These are phyloP conservation scores for Monopterus albus DNA, from an alignment of 2,113 vertebrate genomes.

Conservation along the genomic window DNA sequence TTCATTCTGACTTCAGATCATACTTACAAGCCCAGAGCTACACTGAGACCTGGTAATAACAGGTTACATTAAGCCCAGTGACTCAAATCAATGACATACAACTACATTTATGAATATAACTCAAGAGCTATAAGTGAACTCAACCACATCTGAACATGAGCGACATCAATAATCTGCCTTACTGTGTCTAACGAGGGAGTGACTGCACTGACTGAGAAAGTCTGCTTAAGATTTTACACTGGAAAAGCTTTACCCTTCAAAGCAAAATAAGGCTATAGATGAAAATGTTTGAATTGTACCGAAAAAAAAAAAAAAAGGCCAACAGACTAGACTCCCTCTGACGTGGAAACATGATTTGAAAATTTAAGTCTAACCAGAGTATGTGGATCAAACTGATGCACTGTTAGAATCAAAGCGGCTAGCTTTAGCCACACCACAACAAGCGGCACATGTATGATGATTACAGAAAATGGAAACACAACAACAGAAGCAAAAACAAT, in stretches of 20 bases:
- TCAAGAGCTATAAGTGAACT: no score
- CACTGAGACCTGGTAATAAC: neutral
- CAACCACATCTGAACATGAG: no score
- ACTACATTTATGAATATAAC: neutral
- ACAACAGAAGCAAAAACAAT: neutral
- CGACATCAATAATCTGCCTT: no score
- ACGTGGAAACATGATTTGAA: no score
- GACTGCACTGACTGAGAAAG: neutral
- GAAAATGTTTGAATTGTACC: neutral
- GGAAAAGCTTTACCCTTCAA: neutral
- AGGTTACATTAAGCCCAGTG: no score
- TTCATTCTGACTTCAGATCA: neutral
- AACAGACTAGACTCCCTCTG: no score
- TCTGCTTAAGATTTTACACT: neutral
- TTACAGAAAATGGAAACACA: neutral
- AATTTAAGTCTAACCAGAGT: neutral
- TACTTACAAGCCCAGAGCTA: neutral
- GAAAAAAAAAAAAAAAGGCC: no score
- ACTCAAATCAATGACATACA: neutral
- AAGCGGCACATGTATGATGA: no score
- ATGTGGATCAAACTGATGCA: neutral
- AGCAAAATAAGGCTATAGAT: neutral
- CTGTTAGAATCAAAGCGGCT: neutral
- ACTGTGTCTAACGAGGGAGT: neutral
- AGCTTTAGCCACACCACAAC: neutral